Base-by-base conservation (phyloP, 2,113 vertebrate species). In the Anolis carolinensis region DNA sequence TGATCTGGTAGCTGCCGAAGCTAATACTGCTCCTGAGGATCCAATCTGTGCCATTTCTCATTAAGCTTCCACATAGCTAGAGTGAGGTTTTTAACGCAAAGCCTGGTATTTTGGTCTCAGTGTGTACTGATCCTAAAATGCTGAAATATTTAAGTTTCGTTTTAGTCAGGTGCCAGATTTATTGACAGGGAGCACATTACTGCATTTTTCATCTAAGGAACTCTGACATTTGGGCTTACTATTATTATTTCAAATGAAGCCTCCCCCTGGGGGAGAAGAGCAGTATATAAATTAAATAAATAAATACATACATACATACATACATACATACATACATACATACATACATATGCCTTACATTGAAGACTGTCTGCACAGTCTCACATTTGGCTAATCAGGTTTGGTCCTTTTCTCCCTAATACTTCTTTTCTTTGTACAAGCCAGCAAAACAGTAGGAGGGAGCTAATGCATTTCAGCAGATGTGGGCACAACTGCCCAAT, bases 91-190 rank as follows among this genome's bases (percentile, higher is more conserved):
- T 87, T 89, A 73, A 79, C 93, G 90, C 87, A 91, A 93, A 90
- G n/a, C 68, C 91, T 91, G 0, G 0, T 89, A 93, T 95, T 92
- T 93, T 88, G 90, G 88, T 79, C 88, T 92, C 92, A 83, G 90
- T 81, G 20, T 91, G 93, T 93, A 85, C 91, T 88, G 90, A 68
- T 90, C 89, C 78, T 84, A 36, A 82, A 86, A 65, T 82, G 36
- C 72, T 95, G 90, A 95, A 94, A 94, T 95, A 94, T 94, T 94
- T 91, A 95, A 90, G n/a, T 36, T 34, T 2, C 52, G 83, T 90
- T 91, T 80, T 48, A 85, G 70, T 86, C 48, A 76, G 82, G 81
- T 93, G 81, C 34, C 65, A 44, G 70, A 87, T 89, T 91, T 90
- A 90, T 34, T 65, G 83, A 88, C 89, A 90, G 20, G 5, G 89